Evolutionary conservation across 2,888 invertebrate genomes (phyloP).

Genomic region (Trachelus tabidus): DNA sequence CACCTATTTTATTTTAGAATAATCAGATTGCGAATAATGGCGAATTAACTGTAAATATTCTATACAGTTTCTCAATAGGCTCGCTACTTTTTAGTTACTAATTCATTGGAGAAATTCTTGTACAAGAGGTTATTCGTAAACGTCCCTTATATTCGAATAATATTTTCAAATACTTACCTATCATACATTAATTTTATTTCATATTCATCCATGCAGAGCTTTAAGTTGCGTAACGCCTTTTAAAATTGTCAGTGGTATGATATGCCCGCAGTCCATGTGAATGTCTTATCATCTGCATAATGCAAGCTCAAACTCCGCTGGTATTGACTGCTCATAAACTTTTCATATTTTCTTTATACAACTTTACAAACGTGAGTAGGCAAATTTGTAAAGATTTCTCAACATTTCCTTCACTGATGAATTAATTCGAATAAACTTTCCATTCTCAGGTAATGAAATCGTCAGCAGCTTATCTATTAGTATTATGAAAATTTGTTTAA

Average conservation of each 20-base stretch:
- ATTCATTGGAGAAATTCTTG: conserved; percentile 34
- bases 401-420: not conserved
- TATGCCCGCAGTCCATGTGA: conserved; percentile 56
- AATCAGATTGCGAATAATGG: conserved; percentile 1
- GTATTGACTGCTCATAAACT: conserved; percentile 68
- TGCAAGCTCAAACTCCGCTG: conserved; percentile 67
- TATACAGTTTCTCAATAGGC: conserved; percentile 26
- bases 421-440: not conserved
- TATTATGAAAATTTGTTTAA: conserved; percentile 8
- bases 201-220: conserved; percentile 55
- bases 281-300: conserved; percentile 65
- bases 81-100: conserved; percentile 33
- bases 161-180: too few species aligned
- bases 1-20: not conserved
- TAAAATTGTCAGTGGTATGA: conserved; percentile 67
- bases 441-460: conserved; percentile 16
- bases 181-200: conserved; percentile 2
- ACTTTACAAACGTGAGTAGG: conserved; percentile 66
- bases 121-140: conserved; percentile 30
- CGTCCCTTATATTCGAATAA: too few species aligned
- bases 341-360: conserved; percentile 67
- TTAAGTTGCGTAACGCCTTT: conserved; percentile 64
- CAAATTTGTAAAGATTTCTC: not conserved
- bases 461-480: conserved; percentile 11
- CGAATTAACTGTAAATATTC: not conserved